Base-by-base conservation (phyloP, 2,888 invertebrate species). In the Eulithis prunata region DNA sequence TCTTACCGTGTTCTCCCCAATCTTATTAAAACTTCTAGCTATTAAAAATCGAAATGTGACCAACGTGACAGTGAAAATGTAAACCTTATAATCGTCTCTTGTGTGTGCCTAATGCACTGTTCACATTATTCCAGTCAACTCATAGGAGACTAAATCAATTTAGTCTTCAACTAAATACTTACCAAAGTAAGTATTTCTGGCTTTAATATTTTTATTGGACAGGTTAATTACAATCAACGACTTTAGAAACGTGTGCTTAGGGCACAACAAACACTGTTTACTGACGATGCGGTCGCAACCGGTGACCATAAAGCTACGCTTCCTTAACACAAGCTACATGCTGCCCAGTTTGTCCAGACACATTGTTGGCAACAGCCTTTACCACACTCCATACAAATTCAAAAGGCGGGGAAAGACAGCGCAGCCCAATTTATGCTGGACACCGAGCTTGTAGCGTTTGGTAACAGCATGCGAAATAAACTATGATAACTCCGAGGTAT, bases 391-490 rank as follows among this genome's bases (percentile, higher is more conserved):
- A 55, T 69, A 57, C 54, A 70, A 63, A 53, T 67, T 71, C 74
- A 72, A 71, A 70, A 51, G 55, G 60, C 61, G 32, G 64, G 68
- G 62, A 68, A 74, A 70, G 73, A 75, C 70, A 65, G 58, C 71
- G 70, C 2, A 74, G 81, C 57, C 79, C 81, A 72, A 64, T 52
- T 64, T 72, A 76, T 60, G 67, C 67, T 82, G 78, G 85, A 54
- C 71, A 46, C 14, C 68, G 73, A 65, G 71, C 77, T 69, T 86
- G 85, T 86, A 84, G 75, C 79, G 82, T 84, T 86, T 81, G 85
- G 86, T 86, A 85, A 85, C 85, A 84, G 79, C 85, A 80, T 84
- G 86, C 78, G 81, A 85, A 89, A 88, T 90, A 90, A 89, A 90
- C 89, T 85, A 86, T 79, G 88, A 88, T 88, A 88, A 86, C 68